Base-by-base conservation (phyloP, 1,140 invertebrate species). In the Drosophila orena region DNA sequence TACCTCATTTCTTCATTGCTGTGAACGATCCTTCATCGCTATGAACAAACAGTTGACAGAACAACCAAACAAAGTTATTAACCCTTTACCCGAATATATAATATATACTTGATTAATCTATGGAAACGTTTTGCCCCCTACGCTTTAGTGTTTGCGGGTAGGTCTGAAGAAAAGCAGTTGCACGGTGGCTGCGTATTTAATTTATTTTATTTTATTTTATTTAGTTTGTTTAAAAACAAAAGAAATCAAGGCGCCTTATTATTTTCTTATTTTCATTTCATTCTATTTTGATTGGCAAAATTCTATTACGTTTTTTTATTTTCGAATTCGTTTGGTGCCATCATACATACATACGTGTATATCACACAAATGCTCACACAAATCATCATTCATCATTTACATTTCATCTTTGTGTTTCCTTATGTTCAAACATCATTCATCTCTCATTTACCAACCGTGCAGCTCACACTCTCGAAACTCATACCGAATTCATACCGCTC, bases 181-280 rank as follows among this genome's bases (percentile, higher is more conserved):
- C 89, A 91, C 89, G 89, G 89, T 91, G 89, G 89, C 89, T 91
- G 89, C 84, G 77, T 80, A 84, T 69, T 79, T 77, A 71, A 65
- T 66, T 56, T 78, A 52, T 47, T 58, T 58, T 38, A 65, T 54
- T 58, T 58, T 38, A 65, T 54, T 58, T 42, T 69, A 58, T 49
- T 69, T 62, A 53, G 30, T 68, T 73, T 52, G 44, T 20, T 49
- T 65, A 37, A 43, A 54, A 52, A 60, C 69, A 58, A 64, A 79
- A 44, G 37, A 65, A 73, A 35, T 22, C 60, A 86, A 59, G 55
- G 65, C 65, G 69, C 52, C 57, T 59, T 66, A 38, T 70, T 42
- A 66, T 59, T 27, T 70, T 40, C 15, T 58, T 24, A 34, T 24
- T 46, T 50, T 58, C 40, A 12, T 81, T 71, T 59, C 50, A 24